Conservation (phyloP, 2,113 vertebrate species). For the Indicator indicator region DNA sequence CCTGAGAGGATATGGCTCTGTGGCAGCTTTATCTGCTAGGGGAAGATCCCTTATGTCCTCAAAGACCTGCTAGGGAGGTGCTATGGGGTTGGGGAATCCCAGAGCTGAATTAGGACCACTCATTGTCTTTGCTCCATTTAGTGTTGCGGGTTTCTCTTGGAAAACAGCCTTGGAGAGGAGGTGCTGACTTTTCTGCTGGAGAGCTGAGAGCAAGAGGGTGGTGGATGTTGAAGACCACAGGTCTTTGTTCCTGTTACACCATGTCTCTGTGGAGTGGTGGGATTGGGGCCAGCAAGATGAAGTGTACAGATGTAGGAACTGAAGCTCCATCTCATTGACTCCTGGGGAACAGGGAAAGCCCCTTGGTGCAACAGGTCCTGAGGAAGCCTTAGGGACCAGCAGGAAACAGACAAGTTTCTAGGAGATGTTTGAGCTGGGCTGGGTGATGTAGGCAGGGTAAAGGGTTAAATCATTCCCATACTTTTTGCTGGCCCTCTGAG, state of each 20-base stretch:
- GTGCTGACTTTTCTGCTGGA: neutral
- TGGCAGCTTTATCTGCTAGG: rapidly evolving
- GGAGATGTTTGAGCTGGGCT: neutral
- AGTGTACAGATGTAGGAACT: neutral
- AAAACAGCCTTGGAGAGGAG: neutral
- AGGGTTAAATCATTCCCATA: neutral
- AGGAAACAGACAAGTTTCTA: neutral
- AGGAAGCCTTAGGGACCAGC: rapidly evolving
- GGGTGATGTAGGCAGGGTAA: neutral
- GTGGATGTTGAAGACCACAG: neutral
- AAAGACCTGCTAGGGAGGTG: neutral
- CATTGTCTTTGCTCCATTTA: neutral
- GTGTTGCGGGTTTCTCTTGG: neutral
- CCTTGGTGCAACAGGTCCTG: neutral
- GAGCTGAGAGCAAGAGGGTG: neutral
- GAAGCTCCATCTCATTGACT: neutral
- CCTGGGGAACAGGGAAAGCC: neutral
- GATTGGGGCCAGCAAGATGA: neutral
- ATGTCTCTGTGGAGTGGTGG: neutral
- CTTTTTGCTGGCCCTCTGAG: neutral
- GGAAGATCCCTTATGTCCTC: neutral
- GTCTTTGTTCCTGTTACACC: rapidly evolving
- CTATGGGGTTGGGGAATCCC: neutral
- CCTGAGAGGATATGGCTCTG: rapidly evolving
- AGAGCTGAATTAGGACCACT: neutral